These are phyloP conservation scores for Ladona fulva DNA, from an alignment of 1,140 invertebrate genomes.

Conservation along the genomic window DNA sequence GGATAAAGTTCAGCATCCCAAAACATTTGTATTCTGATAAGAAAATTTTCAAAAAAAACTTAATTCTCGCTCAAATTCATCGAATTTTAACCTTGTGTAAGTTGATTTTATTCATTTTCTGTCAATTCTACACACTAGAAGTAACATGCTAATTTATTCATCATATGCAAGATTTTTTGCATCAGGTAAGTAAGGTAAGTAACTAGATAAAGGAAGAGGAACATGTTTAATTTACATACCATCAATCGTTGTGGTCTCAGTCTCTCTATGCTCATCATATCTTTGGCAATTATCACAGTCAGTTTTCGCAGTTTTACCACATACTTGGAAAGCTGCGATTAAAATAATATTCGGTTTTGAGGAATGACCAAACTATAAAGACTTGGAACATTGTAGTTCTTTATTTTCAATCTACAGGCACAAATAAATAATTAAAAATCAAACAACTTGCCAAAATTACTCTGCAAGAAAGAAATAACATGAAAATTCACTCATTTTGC, in stretches of 20 bases:
- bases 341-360: not conserved
- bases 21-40: too few relatives aligned
- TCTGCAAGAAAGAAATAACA: not conserved
- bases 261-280: not conserved
- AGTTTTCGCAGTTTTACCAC: not conserved
- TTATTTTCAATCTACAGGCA: too few relatives aligned
- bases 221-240: not conserved
- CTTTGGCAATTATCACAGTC: not conserved
- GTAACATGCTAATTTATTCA: too few relatives aligned
- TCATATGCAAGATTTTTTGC: too few relatives aligned
- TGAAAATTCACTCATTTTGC: not conserved
- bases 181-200: too few relatives aligned
- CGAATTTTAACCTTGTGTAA: too few relatives aligned
- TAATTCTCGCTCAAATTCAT: too few relatives aligned
- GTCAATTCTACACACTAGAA: too few relatives aligned
- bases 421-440: too few relatives aligned
- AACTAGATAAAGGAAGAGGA: slow-evolving; percentile 11
- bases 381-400: not conserved
- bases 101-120: too few relatives aligned
- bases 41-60: too few relatives aligned
- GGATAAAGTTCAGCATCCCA: too few relatives aligned
- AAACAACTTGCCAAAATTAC: not conserved
- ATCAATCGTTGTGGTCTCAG: slow-evolving; percentile 16
- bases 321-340: not conserved
- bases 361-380: not conserved